Conservation (phyloP, 1,140 invertebrate genomes). For the Pemphigus obesinymphae region DNA sequence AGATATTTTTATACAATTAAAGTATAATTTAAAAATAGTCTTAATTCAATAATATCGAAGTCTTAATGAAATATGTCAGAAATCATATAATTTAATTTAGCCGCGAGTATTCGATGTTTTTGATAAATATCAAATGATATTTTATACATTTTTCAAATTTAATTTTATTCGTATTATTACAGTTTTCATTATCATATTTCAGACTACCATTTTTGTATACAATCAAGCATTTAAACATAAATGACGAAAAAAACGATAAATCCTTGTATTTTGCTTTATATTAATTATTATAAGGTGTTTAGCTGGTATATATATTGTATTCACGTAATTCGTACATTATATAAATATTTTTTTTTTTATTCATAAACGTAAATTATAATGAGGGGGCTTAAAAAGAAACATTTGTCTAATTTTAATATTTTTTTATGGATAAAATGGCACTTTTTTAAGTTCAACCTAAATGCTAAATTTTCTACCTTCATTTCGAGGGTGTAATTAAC, state of each 20-base stretch:
- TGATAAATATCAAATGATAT: background rate
- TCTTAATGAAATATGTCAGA: no score
- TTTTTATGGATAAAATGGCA: background rate
- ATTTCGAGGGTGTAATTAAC: background rate
- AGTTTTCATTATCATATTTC: background rate
- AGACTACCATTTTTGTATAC: background rate
- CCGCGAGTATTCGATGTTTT: background rate
- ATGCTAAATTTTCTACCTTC: background rate
- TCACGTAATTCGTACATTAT: background rate
- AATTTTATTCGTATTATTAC: background rate
- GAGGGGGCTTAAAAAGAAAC: background rate
- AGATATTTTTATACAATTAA: no score
- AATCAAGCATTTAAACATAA: no score
- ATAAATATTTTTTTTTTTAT: background rate
- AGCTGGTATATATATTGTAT: no score
- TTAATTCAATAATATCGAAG: no score
- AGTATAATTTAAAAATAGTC: no score
- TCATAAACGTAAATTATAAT: background rate
- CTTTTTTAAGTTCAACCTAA: background rate
- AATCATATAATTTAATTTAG: no score
- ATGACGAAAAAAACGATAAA: no score
- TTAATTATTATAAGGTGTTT: background rate
- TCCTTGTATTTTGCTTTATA: background rate
- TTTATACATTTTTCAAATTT: background rate
- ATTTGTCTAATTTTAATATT: slow-evolving; percentile 5